Percentiles rank a stretch among this genome's conserved stretches.
phyloP scores from a whole-genome alignment of 53 echinoderm and acorn worm species.

The Mesocentrotus franciscanus region DNA sequence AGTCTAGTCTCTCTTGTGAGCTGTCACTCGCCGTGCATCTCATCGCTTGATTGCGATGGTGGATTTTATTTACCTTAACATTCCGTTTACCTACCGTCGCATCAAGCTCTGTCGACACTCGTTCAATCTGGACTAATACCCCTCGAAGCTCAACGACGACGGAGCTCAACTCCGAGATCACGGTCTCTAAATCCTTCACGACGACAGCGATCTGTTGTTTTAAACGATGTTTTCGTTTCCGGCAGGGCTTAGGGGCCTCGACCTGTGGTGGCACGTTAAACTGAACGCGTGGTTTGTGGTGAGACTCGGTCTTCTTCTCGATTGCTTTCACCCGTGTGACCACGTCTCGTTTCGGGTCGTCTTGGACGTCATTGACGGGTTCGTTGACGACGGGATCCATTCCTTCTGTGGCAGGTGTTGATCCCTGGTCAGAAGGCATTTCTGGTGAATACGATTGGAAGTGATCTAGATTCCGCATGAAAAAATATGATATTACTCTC shows the following conservation, averaged over 20 bases:
- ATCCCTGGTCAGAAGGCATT: conserved; percentile 51
- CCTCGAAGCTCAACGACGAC: conserved; percentile 87
- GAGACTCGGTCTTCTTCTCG: background rate
- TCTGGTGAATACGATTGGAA: background rate
- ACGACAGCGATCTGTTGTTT: conserved; percentile 88
- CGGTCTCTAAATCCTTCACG: conserved; percentile 86
- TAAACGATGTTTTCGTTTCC: conserved; percentile 81
- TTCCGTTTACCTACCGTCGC: conserved; percentile 51
- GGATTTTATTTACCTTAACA: conserved; percentile 37
- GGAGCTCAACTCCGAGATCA: conserved; percentile 89
- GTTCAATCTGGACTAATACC: conserved; percentile 92
- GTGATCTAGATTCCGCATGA: conserved; percentile 44
- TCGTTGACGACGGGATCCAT: conserved; percentile 32
- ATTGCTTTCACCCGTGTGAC: background rate
- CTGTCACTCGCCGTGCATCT: conserved; percentile 59
- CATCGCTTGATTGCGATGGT: conserved; percentile 45
- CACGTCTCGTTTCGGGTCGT: background rate
- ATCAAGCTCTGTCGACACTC: conserved; percentile 83
- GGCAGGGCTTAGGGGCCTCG: conserved; percentile 77
- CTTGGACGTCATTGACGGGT: background rate
- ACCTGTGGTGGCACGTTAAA: conserved; percentile 70
- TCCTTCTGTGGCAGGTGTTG: conserved; percentile 51
- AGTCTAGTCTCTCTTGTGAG: conserved; percentile 62
- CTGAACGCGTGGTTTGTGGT: conserved; percentile 41
- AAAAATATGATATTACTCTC: background rate